phyloP scores from a whole-genome alignment of 2,113 vertebrate species.

The Chloropsis hardwickii region DNA sequence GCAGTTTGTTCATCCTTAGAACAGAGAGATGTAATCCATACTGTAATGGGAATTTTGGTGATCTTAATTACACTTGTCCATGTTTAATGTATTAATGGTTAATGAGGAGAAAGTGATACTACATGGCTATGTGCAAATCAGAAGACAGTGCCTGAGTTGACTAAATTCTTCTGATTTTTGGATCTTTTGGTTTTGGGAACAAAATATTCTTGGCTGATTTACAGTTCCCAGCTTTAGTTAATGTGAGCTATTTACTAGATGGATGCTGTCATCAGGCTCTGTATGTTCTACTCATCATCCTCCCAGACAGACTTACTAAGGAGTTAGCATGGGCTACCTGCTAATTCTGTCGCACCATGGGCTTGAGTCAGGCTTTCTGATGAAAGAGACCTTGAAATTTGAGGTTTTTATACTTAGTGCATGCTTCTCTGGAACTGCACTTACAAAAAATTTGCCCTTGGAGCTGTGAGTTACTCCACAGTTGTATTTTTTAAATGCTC shows the following conservation, averaged over 20 bases:
- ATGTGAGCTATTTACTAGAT: background rate
- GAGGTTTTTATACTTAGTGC: background rate
- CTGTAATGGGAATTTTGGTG: background rate
- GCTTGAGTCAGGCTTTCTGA: background rate
- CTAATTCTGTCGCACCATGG: background rate
- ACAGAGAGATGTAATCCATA: background rate
- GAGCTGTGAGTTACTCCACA: background rate
- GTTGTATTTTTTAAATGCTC: background rate
- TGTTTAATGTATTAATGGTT: background rate
- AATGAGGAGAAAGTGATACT: background rate
- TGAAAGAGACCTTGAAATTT: background rate
- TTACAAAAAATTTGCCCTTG: background rate
- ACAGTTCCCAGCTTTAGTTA: background rate
- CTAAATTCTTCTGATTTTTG: background rate
- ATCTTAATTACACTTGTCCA: background rate
- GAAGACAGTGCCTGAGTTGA: background rate
- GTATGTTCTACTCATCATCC: background rate
- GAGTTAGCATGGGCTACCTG: background rate
- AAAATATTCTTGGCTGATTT: background rate
- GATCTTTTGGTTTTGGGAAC: background rate
- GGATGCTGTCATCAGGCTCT: background rate
- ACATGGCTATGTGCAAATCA: background rate
- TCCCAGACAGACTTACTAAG: background rate
- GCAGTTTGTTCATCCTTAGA: background rate
- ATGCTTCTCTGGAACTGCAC: background rate